Conservation (phyloP, 92 coral and sea anemone species). For the Epizoanthus fatuus region DNA sequence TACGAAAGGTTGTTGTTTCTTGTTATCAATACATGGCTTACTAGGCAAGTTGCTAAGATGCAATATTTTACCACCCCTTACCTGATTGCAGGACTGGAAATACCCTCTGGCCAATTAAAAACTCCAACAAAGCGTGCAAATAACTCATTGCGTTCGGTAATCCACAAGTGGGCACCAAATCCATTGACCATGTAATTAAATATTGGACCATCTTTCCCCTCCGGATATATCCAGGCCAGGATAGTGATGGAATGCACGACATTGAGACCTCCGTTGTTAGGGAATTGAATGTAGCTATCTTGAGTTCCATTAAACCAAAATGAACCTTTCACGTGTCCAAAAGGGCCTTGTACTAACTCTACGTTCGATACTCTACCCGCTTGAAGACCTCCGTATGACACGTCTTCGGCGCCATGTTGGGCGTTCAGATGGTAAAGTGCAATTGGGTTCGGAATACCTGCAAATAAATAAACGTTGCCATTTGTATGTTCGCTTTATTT, state of each 20-base stretch:
- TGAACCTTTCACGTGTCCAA: neutral
- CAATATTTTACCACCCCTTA: too few relatives aligned
- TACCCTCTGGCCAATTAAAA: too few relatives aligned
- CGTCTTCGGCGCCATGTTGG: neutral
- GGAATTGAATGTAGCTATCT: neutral
- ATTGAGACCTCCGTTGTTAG: neutral
- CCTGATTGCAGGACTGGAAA: too few relatives aligned
- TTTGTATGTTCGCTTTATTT: too few relatives aligned
- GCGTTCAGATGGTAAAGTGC: neutral
- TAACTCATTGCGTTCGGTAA: neutral
- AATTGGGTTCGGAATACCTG: neutral
- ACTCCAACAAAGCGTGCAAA: neutral
- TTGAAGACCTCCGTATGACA: neutral
- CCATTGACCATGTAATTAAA: neutral
- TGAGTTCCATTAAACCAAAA: neutral
- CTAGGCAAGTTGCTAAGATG: too few relatives aligned
- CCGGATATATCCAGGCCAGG: neutral
- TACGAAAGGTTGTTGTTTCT: too few relatives aligned
- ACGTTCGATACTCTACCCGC: neutral
- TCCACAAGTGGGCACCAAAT: neutral
- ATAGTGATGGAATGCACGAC: neutral
- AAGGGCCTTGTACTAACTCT: neutral
- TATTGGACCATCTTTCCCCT: neutral
- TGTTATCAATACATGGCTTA: too few relatives aligned
- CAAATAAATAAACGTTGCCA: too few relatives aligned